These are phyloP conservation scores for Melolontha melolontha DNA, from an alignment of 2,888 invertebrate species.

Conservation along the genomic window DNA sequence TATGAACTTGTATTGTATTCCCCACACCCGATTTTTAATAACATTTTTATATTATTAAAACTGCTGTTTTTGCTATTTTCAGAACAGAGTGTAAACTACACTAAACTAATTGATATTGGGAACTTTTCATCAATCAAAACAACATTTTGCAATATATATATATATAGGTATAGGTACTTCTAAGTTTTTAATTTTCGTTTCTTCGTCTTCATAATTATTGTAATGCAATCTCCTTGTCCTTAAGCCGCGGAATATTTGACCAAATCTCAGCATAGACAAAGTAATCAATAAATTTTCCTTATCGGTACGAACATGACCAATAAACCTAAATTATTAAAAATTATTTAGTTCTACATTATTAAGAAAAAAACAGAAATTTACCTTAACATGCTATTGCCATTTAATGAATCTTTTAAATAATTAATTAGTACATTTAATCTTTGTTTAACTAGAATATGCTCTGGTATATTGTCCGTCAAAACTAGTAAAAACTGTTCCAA, in stretches of 20 bases:
- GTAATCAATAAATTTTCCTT: constrained; percentile 60
- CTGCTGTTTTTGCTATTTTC: too few species aligned
- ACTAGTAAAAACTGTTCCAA: constrained; percentile 62
- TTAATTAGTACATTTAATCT: constrained; percentile 61
- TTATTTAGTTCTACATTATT: not conserved
- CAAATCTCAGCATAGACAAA: constrained; percentile 63
- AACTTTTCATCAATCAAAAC: too few species aligned
- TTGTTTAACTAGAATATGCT: constrained; percentile 52
- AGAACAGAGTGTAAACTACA: too few species aligned
- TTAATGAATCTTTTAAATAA: constrained; percentile 61
- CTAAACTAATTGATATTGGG: too few species aligned
- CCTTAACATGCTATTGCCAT: constrained; percentile 60
- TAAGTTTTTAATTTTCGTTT: constrained; percentile 52
- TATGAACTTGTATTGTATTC: too few species aligned
- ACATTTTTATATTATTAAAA: too few species aligned
- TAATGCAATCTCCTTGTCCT: constrained; percentile 52
- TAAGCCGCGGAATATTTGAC: constrained; percentile 57
- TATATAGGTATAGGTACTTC: constrained; percentile 46
- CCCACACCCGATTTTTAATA: too few species aligned
- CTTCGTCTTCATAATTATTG: constrained; percentile 50
- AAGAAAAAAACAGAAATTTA: constrained; percentile 47
- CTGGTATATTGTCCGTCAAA: constrained; percentile 51
- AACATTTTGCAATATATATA: too few species aligned
- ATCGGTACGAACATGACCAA: constrained; percentile 62
- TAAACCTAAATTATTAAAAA: constrained; percentile 56